A percentile compares a stretch with the other conserved stretches of the same genome.
Evolutionary conservation across 2,888 invertebrate genomes (phyloP).

Genomic region (Ochropacha duplaris): DNA sequence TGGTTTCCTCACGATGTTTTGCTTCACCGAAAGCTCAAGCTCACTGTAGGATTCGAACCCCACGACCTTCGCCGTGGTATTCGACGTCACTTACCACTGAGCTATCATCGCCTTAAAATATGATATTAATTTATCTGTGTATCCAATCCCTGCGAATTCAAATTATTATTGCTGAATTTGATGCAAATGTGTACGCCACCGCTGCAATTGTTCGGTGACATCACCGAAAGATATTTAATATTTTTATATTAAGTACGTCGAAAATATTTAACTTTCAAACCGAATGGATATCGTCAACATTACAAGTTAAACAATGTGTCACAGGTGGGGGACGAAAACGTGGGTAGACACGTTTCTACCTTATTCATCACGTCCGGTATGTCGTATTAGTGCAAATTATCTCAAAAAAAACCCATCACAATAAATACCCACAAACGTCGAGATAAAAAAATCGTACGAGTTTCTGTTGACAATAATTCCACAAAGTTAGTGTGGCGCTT

Average conservation of each 20-base stretch:
- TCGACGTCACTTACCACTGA: too few relatives aligned
- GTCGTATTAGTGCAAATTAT: background rate
- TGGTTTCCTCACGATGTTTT: too few relatives aligned
- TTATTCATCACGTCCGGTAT: conserved; percentile 1
- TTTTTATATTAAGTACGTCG: background rate
- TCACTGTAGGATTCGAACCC: too few relatives aligned
- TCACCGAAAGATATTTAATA: background rate
- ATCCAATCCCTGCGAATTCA: too few relatives aligned
- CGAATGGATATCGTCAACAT: conserved; percentile 12
- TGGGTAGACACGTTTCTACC: background rate
- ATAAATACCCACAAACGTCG: background rate
- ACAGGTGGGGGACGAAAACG: conserved; percentile 1
- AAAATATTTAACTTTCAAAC: conserved; percentile 1
- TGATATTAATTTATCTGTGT: too few relatives aligned
- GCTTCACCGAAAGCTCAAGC: too few relatives aligned
- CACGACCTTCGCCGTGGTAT: too few relatives aligned
- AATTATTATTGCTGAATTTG: background rate
- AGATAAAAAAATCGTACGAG: background rate
- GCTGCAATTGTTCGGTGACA: background rate
- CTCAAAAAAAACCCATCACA: background rate
- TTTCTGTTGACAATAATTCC: conserved; percentile 33
- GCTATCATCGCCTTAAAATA: too few relatives aligned
- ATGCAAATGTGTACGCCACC: background rate
- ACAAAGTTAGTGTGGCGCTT: conserved; percentile 36
- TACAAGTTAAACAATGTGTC: conserved; percentile 19